Conservation (phyloP, 2,888 invertebrate genomes). For the Acanthococcus lagerstroemiae region DNA sequence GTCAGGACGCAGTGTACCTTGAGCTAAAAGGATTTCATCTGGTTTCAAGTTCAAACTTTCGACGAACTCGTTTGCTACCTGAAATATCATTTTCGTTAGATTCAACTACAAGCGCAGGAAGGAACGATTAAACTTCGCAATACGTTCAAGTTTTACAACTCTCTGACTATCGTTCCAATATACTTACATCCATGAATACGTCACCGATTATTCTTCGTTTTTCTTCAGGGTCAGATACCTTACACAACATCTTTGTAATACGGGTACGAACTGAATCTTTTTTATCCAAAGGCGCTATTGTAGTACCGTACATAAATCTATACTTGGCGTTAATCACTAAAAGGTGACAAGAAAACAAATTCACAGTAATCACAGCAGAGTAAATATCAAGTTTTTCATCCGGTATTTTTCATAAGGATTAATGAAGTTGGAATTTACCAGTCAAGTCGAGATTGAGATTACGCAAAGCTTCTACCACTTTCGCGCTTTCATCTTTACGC, state of each 20-base stretch:
- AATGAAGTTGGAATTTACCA: slow-evolving; percentile 45
- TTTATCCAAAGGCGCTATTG: slow-evolving; percentile 59
- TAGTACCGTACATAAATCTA: slow-evolving; percentile 57
- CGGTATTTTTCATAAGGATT: background rate
- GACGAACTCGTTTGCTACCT: slow-evolving; percentile 80
- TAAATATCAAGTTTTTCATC: background rate
- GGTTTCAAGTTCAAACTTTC: slow-evolving; percentile 77
- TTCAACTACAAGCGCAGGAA: no score
- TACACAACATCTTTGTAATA: slow-evolving; percentile 73
- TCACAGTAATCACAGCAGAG: background rate
- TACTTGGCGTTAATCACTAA: slow-evolving; percentile 44
- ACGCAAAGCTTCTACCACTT: slow-evolving; percentile 72
- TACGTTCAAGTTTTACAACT: no score
- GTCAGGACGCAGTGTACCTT: slow-evolving; percentile 94
- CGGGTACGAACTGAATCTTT: slow-evolving; percentile 49
- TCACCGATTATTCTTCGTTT: slow-evolving; percentile 98
- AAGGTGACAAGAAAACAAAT: slow-evolving; percentile 6
- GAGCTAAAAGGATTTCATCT: slow-evolving; percentile 84
- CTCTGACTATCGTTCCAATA: no score
- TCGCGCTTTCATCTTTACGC: slow-evolving; percentile 86
- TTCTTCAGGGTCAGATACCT: slow-evolving; percentile 86
- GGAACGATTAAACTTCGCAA: no score
- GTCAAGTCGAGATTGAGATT: slow-evolving; percentile 73
- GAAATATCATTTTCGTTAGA: no score
- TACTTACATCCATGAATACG: slow-evolving; percentile 77